phyloP scores from a whole-genome alignment of 1,140 invertebrate species.

The Bombus consobrinus region DNA sequence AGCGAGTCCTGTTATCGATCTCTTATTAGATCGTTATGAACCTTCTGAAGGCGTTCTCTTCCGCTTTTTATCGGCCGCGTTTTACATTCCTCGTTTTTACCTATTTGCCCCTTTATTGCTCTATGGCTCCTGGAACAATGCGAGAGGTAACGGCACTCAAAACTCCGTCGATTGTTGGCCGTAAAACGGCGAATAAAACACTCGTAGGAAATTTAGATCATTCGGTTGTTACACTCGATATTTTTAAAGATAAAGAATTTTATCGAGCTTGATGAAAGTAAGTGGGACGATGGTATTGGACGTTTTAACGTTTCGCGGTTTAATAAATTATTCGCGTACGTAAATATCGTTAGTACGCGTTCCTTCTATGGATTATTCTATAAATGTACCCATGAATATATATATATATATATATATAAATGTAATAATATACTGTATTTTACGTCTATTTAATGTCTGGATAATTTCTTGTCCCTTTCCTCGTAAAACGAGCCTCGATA shows the following conservation, averaged over 20 bases:
- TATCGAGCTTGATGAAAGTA: not conserved
- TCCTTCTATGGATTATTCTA: no score
- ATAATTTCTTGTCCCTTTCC: no score
- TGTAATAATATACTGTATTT: no score
- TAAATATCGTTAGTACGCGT: not conserved
- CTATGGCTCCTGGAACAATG: conserved; percentile 34
- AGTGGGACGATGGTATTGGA: not conserved
- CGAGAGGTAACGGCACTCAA: conserved; percentile 17
- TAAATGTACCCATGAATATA: no score
- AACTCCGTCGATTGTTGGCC: conserved; percentile 13
- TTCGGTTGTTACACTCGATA: not conserved
- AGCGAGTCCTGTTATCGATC: conserved; percentile 36
- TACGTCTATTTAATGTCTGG: no score
- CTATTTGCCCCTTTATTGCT: conserved; percentile 24
- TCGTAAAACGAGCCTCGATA: no score
- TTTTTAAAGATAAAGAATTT: not conserved
- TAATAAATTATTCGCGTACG: not conserved
- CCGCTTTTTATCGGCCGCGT: not conserved
- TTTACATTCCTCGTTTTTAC: conserved; percentile 44
- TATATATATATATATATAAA: no score
- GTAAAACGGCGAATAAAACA: not conserved
- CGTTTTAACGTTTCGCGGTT: no score
- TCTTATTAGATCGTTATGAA: conserved; percentile 40
- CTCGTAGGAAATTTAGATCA: not conserved
- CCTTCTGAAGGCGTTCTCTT: conserved; percentile 24